Conservation (phyloP, 2,797 vertebrate species). For the Lagorchestes hirsutus region DNA sequence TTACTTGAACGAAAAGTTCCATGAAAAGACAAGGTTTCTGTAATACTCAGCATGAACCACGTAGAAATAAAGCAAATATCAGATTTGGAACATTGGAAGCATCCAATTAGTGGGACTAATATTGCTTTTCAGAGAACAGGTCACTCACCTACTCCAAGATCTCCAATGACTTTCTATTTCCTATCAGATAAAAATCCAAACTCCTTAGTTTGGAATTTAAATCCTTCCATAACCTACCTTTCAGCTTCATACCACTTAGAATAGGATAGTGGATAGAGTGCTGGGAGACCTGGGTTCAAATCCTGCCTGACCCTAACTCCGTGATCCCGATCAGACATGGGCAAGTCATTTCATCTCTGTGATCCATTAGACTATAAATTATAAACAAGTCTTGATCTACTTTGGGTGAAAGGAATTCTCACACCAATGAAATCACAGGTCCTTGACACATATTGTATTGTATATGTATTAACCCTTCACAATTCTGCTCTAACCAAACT, state of each 20-base stretch:
- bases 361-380: background rate
- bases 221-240: background rate
- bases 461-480: background rate
- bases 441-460: background rate
- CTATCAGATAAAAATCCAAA: background rate
- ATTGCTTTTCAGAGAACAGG: constrained; percentile 30
- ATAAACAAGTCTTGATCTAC: background rate
- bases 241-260: background rate
- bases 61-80: constrained; percentile 27
- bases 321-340: background rate
- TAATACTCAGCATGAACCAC: constrained; percentile 41
- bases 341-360: background rate
- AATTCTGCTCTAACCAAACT: background rate
- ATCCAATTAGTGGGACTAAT: constrained; percentile 36
- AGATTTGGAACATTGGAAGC: constrained; percentile 48
- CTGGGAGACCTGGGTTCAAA: background rate
- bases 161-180: background rate
- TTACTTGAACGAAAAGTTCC: constrained; percentile 68
- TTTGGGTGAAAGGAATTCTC: background rate
- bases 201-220: background rate
- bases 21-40: constrained; percentile 35
- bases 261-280: background rate
- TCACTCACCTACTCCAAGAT: background rate
- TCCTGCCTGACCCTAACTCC: background rate
- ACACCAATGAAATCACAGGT: background rate